These are phyloP conservation scores for Pandemis cinnamomeana DNA, from an alignment of 2,888 invertebrate species.

Conservation along the genomic window DNA sequence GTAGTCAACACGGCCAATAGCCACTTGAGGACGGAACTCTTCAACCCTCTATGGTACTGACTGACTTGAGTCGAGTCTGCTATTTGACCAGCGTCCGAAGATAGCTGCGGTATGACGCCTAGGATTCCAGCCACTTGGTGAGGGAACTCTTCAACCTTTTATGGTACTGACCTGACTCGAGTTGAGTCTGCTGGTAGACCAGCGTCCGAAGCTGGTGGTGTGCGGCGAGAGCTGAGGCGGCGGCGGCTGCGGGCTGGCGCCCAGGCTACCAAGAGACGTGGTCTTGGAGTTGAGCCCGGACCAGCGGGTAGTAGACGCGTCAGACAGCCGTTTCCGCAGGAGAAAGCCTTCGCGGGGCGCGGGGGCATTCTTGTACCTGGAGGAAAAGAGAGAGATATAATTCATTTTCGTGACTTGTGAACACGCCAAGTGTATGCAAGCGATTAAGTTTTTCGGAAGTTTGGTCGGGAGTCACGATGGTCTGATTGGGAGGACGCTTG, in stretches of 20 bases:
- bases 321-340: constrained; percentile 91
- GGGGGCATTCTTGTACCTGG: constrained; percentile 86
- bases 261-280: constrained; percentile 92
- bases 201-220: constrained; percentile 85
- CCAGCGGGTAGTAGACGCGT: constrained; percentile 85
- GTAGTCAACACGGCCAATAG: no score
- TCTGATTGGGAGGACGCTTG: no score
- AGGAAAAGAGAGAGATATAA: neutral
- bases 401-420: no score
- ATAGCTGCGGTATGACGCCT: constrained; percentile 81
- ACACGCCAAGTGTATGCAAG: no score
- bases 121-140: constrained; percentile 76
- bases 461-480: no score
- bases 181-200: constrained; percentile 91
- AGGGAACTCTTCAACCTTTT: neutral
- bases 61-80: constrained; percentile 89
- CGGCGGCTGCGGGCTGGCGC: constrained; percentile 85
- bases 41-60: constrained; percentile 52
- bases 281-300: constrained; percentile 92
- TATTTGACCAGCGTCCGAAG: constrained; percentile 90
- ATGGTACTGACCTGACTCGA: constrained; percentile 83
- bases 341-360: constrained; percentile 92
- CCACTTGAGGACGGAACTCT: neutral
- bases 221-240: constrained; percentile 79
- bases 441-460: no score